Evolutionary conservation across 2,888 invertebrate species (phyloP).

Genomic region (Acleris emargana): DNA sequence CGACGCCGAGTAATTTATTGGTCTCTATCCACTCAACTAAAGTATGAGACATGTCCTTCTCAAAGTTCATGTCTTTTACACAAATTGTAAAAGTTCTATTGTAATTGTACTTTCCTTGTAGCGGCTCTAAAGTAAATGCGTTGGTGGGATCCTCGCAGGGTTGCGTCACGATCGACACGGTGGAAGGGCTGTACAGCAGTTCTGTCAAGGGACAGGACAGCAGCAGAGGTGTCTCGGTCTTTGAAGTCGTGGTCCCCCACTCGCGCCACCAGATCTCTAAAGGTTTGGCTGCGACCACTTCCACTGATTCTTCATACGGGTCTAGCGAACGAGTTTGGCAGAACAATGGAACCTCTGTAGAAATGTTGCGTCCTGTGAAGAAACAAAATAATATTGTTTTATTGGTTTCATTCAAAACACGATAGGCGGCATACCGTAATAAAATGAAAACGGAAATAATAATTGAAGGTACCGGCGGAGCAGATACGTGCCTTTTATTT

Average conservation of each 20-base stretch:
- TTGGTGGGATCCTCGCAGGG: conserved; percentile 78
- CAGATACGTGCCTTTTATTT: conserved; percentile 28
- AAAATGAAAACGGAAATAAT: conserved; percentile 24
- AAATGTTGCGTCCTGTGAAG: conserved; percentile 69
- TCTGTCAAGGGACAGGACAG: conserved; percentile 86
- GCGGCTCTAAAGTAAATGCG: conserved; percentile 62
- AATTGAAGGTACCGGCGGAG: conserved; percentile 10
- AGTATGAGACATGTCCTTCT: conserved; percentile 83
- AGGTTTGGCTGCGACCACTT: conserved; percentile 83
- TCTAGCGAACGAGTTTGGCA: conserved; percentile 80
- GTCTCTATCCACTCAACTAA: conserved; percentile 89
- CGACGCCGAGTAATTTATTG: conserved; percentile 86
- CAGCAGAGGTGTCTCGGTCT: conserved; percentile 82
- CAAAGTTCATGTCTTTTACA: conserved; percentile 88
- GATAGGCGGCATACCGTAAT: not conserved
- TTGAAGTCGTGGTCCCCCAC: conserved; percentile 80
- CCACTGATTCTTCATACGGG: conserved; percentile 67
- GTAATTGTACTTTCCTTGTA: conserved; percentile 42
- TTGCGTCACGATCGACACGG: conserved; percentile 77
- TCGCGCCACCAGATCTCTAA: conserved; percentile 86
- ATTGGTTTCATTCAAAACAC: not conserved
- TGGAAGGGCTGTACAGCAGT: conserved; percentile 60
- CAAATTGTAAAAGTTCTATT: conserved; percentile 85
- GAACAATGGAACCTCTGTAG: conserved; percentile 69
- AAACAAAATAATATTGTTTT: conserved; percentile 39